Percentiles rank a stretch among this genome's conserved stretches.
phyloP scores from a whole-genome alignment of 2,888 invertebrate genomes.

The Aricia artaxerxes region DNA sequence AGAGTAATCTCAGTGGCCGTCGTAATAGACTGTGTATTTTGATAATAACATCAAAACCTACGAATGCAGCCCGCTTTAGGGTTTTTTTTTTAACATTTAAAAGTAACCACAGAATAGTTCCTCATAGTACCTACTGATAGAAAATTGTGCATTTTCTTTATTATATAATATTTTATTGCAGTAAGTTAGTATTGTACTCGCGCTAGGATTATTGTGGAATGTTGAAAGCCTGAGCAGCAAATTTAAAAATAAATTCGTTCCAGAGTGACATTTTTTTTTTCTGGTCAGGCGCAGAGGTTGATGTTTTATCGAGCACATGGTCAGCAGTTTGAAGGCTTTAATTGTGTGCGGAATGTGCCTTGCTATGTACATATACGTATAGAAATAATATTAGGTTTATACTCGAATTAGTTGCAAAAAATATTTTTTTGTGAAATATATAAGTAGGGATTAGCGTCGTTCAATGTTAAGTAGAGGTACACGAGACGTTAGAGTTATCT shows the following conservation, averaged over 20 bases:
- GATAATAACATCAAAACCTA: conserved; percentile 74
- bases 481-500: conserved; percentile 69
- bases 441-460: conserved; percentile 73
- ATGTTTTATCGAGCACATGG: conserved; percentile 75
- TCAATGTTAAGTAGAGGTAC: conserved; percentile 62
- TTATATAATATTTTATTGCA: conserved; percentile 67
- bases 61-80: conserved; percentile 57
- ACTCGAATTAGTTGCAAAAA: conserved; percentile 80
- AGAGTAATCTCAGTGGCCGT: conserved; percentile 52
- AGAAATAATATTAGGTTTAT: conserved; percentile 73
- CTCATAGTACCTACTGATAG: conserved; percentile 80
- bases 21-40: conserved; percentile 70
- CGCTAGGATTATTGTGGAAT: conserved; percentile 49
- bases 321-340: conserved; percentile 72
- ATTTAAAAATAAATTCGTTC: conserved; percentile 34
- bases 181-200: conserved; percentile 74
- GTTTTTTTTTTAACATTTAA: conserved; percentile 51
- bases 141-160: conserved; percentile 78
- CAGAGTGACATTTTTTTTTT: conserved; percentile 43
- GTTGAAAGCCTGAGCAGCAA: conserved; percentile 42
- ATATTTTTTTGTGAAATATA: conserved; percentile 78
- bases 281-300: conserved; percentile 61
- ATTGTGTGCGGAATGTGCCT: conserved; percentile 81
- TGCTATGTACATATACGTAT: conserved; percentile 71
- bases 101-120: conserved; percentile 78